Evolutionary conservation across 1,140 invertebrate species (phyloP).

Genomic region (Drosophila paulistorum): DNA sequence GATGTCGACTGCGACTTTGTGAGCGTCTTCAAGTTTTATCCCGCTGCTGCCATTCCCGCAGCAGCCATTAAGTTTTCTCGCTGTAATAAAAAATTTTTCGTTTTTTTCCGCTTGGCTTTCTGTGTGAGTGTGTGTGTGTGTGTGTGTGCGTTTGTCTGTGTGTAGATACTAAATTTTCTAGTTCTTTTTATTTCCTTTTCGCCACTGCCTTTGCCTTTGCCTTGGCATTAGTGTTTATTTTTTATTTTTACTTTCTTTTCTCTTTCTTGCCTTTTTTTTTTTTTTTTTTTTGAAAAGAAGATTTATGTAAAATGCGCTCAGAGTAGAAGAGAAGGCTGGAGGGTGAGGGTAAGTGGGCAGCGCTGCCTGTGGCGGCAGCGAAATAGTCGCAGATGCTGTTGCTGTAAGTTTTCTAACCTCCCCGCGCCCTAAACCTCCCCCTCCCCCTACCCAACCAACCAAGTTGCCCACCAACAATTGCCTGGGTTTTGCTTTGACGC

Average conservation of each 20-base stretch:
- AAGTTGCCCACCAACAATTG: background rate
- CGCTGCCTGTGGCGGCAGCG: constrained; percentile 26
- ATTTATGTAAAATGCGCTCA: constrained; percentile 75
- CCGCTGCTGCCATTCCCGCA: constrained; percentile 26
- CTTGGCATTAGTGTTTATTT: constrained; percentile 78
- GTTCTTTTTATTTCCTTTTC: constrained; percentile 70
- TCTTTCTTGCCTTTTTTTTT: constrained; percentile 26
- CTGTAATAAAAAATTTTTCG: constrained; percentile 78
- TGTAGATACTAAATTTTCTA: constrained; percentile 82
- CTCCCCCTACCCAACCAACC: background rate
- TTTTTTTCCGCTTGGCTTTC: constrained; percentile 45
- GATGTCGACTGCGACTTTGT: constrained; percentile 11
- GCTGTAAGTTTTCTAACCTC: constrained; percentile 65
- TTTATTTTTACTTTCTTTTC: constrained; percentile 56
- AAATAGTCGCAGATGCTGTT: constrained; percentile 80
- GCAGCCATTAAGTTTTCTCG: constrained; percentile 79
- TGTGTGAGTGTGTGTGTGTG: constrained; percentile 31
- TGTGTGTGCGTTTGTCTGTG: constrained; percentile 50
- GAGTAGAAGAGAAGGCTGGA: constrained; percentile 19
- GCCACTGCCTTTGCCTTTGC: constrained; percentile 56
- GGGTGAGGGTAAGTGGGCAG: constrained; percentile 1
- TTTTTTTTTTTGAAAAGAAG: constrained; percentile 72
- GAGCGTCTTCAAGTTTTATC: constrained; percentile 8
- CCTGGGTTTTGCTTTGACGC: constrained; percentile 43
- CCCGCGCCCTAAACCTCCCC: background rate